phyloP scores from a whole-genome alignment of 2,113 vertebrate species.

The Calyptommatus sinebrachiatus region DNA sequence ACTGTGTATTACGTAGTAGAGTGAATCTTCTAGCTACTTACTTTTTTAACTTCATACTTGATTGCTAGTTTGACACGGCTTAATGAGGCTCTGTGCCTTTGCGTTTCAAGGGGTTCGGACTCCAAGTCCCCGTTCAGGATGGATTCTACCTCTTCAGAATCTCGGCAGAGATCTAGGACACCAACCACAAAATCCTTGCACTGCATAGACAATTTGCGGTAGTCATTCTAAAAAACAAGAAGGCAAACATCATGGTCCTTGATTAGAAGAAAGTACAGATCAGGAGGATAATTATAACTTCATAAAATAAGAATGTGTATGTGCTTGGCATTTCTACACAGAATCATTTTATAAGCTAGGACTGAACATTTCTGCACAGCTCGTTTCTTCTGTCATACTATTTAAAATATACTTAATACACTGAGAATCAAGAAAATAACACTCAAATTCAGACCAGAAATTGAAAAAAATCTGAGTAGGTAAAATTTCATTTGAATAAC shows the following conservation, averaged over 20 bases:
- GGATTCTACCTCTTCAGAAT: slow-evolving; percentile 87
- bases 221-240: slow-evolving; percentile 80
- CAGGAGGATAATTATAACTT: not conserved
- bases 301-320: not conserved
- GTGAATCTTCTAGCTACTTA: slow-evolving; percentile 40
- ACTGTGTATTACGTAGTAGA: fast-evolving
- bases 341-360: not conserved
- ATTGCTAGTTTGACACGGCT: slow-evolving; percentile 88
- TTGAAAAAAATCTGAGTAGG: not conserved
- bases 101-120: slow-evolving; percentile 70
- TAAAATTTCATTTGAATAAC: not conserved
- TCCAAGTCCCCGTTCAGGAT: slow-evolving; percentile 86
- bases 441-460: not conserved
- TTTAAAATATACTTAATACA: not conserved
- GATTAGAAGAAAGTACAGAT: not conserved
- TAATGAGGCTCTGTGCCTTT: slow-evolving; percentile 76
- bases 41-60: slow-evolving; percentile 92
- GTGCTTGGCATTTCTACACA: not conserved
- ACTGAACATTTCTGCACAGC: fast-evolving
- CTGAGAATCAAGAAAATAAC: fast-evolving
- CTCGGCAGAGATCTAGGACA: slow-evolving; percentile 85
- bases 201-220: slow-evolving; percentile 89
- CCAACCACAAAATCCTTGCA: slow-evolving; percentile 92
- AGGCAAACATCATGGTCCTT: not conserved
- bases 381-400: not conserved